Evolutionary conservation across 2,888 invertebrate genomes (phyloP).

Genomic region (Hirudinaria manillensis): DNA sequence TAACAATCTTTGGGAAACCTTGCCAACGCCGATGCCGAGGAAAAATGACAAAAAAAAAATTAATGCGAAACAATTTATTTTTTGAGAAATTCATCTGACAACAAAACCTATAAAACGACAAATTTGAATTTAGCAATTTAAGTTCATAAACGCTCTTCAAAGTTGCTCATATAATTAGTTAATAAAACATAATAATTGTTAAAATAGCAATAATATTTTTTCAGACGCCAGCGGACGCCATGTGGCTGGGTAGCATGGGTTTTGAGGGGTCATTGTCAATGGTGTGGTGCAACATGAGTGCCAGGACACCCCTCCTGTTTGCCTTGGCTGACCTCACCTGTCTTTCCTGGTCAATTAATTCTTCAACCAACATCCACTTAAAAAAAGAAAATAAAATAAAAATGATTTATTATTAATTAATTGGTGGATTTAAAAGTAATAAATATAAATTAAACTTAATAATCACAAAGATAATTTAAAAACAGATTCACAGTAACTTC

Average conservation of each 20-base stretch:
- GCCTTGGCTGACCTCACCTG: conserved; percentile 69
- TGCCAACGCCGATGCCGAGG: too few species aligned
- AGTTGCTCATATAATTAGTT: too few species aligned
- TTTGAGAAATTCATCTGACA: too few species aligned
- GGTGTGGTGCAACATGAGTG: conserved; percentile 90
- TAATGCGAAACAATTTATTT: too few species aligned
- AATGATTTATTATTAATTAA: background rate
- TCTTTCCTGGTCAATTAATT: conserved; percentile 84
- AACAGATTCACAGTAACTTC: background rate
- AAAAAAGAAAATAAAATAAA: conserved; percentile 49
- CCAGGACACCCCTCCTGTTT: conserved; percentile 81
- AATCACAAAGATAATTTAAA: background rate
- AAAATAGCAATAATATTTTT: too few species aligned
- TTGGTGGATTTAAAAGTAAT: background rate
- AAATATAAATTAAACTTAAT: too few species aligned
- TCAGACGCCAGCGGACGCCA: background rate
- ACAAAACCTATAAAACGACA: too few species aligned
- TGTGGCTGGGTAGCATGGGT: conserved; percentile 10
- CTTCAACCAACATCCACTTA: conserved; percentile 88
- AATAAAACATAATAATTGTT: too few species aligned
- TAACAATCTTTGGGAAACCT: too few species aligned
- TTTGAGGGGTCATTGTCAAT: conserved; percentile 49
- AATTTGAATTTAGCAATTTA: too few species aligned
- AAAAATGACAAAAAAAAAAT: too few species aligned
- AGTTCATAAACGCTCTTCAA: too few species aligned